A percentile compares a stretch with the other conserved stretches of the same genome.
These are phyloP conservation scores for Jacana jacana DNA, from an alignment of 2,113 vertebrate species.

Conservation along the genomic window DNA sequence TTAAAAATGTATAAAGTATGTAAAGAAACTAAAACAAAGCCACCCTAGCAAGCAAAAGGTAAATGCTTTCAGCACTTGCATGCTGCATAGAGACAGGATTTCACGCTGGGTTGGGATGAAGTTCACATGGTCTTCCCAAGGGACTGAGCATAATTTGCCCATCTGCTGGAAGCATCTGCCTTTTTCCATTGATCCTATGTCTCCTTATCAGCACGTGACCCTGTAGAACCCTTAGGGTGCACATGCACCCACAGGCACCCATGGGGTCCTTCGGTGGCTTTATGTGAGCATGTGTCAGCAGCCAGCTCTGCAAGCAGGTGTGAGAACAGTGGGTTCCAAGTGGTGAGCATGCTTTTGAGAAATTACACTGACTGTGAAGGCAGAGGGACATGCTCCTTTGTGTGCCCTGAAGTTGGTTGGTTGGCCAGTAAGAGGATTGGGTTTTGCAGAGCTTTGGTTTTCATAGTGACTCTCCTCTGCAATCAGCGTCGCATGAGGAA, in stretches of 20 bases:
- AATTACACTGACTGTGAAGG: background rate
- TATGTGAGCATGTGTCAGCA: background rate
- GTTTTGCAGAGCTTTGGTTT: background rate
- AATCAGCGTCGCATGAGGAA: background rate
- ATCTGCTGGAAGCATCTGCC: background rate
- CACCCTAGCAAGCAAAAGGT: background rate
- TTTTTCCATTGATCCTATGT: background rate
- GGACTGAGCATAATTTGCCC: background rate
- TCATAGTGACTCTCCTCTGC: background rate
- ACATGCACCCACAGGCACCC: background rate
- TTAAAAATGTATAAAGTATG: background rate
- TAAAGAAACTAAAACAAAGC: background rate
- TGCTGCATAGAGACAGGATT: fast-evolving
- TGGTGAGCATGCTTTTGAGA: fast-evolving
- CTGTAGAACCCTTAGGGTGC: background rate
- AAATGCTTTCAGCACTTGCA: background rate
- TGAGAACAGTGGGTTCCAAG: background rate
- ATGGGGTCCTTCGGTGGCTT: background rate
- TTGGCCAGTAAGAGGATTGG: too few relatives aligned
- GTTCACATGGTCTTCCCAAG: background rate
- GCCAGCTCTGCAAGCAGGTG: background rate
- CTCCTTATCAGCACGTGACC: fast-evolving
- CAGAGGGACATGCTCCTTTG: background rate
- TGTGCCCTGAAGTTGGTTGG: background rate
- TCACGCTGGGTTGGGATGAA: background rate